Base-by-base conservation (phyloP, 2,113 vertebrate genomes). In the Odocoileus hemionus region DNA sequence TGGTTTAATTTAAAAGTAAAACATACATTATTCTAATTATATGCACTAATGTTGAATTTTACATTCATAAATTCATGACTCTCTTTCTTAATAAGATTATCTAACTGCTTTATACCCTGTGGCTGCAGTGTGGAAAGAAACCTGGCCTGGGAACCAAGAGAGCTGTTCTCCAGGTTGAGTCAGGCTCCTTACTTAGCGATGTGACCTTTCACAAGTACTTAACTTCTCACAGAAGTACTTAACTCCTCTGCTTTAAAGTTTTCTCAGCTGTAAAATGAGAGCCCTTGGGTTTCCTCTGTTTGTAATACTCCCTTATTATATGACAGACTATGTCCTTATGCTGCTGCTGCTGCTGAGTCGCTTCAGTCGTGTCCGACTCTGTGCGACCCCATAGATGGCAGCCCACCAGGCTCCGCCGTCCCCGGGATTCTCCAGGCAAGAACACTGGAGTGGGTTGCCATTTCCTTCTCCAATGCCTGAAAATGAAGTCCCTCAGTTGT, bases 1-100 rank as follows among this genome's bases (percentile, higher is more conserved):
- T 58, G 82, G 78, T 92, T 90, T 94, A 91, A 67, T 90, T 97
- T 89, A 50, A 92, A 95, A 95, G 45, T 92, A 76, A 96, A 95
- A 82, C 83, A 11, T 43, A 25, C 19, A 36, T 45, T 88, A 26
- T 91, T 86, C 33, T 93, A 80, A 80, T 90, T 85, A 61, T 3
- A 6, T 84, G 7, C 52, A 33, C 74, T 61, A 30, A 11, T 91
- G 45, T 87, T 94, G 60, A 91, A 58, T 88, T 50, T 80, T 60
- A 25, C 5, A 0, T 91, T 90, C 15, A 39, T 89, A 79, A 60
- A 70, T 64, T 79, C 83, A 50, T 47, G 45, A 64, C 55, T 95
- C 61, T 54, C 30, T 14, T 96, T 92, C 83, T 96, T 78, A 74
- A 19, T 89, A 88, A 86, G 54, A 88, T 45, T 55, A 39, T 52